Conservation (phyloP, 2,797 vertebrate genomes). For the Trematomus bernacchii region DNA sequence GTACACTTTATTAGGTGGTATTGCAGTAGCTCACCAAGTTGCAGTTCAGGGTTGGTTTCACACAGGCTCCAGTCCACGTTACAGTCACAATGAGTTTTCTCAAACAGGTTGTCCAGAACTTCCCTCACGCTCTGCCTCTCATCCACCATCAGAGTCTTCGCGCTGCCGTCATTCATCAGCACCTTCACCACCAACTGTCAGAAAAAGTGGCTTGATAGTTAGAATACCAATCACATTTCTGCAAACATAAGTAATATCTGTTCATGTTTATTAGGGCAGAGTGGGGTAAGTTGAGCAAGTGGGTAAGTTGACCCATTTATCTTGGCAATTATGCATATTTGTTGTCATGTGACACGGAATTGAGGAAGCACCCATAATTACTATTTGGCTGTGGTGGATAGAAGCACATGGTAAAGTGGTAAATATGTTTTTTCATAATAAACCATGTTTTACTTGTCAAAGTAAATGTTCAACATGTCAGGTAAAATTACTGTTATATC, state of each 20-base stretch:
- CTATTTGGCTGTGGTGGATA: too few species aligned
- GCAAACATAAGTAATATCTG: neutral
- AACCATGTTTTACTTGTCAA: too few species aligned
- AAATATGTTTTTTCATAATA: too few species aligned
- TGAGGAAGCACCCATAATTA: too few species aligned
- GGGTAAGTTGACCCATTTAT: too few species aligned
- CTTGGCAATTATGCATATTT: too few species aligned
- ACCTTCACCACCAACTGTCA: conserved; percentile 92
- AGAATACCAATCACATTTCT: neutral
- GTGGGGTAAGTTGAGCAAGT: too few species aligned
- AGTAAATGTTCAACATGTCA: too few species aligned
- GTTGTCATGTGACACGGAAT: too few species aligned
- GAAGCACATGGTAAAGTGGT: too few species aligned
- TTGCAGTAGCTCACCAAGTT: conserved; percentile 86
- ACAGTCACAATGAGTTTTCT: conserved; percentile 94
- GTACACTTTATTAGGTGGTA: neutral
- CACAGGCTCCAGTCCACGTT: conserved; percentile 91
- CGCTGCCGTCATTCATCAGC: conserved; percentile 90
- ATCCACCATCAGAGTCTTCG: conserved; percentile 94
- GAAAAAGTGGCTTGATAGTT: neutral
- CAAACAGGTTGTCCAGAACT: conserved; percentile 92
- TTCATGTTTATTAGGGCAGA: too few species aligned
- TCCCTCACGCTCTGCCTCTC: conserved; percentile 90
- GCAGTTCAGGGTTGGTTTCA: conserved; percentile 90
- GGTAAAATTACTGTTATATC: too few species aligned